Percentiles rank a stretch among this genome's conserved stretches.
Evolutionary conservation across 23 tunicate species (phyloP).

Genomic region (Trididemnum nubilum): DNA sequence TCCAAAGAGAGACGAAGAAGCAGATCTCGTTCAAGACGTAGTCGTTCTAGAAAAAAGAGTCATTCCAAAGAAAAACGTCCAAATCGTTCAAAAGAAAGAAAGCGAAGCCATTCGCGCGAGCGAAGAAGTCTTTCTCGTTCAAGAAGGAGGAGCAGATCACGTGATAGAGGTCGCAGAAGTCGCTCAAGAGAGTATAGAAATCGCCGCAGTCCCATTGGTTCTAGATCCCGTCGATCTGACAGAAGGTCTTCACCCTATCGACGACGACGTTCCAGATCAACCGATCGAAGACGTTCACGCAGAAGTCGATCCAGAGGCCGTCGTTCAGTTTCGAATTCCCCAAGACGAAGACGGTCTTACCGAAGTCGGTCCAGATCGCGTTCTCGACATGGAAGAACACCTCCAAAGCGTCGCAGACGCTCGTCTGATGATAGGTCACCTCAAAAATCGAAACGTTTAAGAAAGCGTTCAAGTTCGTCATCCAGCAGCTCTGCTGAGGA

Average conservation of each 20-base stretch:
- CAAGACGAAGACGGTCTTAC: background rate
- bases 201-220: slow-evolving; percentile 24
- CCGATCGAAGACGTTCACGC: background rate
- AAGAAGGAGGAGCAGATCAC: slow-evolving; percentile 50
- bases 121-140: slow-evolving; percentile 38
- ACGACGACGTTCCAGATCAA: slow-evolving; percentile 11
- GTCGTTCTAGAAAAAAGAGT: background rate
- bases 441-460: background rate
- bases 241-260: slow-evolving; percentile 24
- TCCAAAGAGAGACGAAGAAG: slow-evolving; percentile 41
- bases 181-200: slow-evolving; percentile 50
- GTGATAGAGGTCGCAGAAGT: slow-evolving; percentile 27
- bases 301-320: slow-evolving; percentile 3
- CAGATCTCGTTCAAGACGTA: slow-evolving; percentile 28
- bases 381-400: slow-evolving; percentile 12
- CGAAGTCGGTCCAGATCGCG: slow-evolving; percentile 23
- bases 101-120: slow-evolving; percentile 33
- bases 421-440: background rate
- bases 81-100: slow-evolving; percentile 32
- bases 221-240: slow-evolving; percentile 17
- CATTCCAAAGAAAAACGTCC: slow-evolving; percentile 24
- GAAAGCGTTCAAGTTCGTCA: background rate
- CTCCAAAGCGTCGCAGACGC: slow-evolving; percentile 1
- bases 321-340: background rate
- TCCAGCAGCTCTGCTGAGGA: background rate